Conservation (phyloP, 2,888 invertebrate species). For the Chydorus sphaericus region DNA sequence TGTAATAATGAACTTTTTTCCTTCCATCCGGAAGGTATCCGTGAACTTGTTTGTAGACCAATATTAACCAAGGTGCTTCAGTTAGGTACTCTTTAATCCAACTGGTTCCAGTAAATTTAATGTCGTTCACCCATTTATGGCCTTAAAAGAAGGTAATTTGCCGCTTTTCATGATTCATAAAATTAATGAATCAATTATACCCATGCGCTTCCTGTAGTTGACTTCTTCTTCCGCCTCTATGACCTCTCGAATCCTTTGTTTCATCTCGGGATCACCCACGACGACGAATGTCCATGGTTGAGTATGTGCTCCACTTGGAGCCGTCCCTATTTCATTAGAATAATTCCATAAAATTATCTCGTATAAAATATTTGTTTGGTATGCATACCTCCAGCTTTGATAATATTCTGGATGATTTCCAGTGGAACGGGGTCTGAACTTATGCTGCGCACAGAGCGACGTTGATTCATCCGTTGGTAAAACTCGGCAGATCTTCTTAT, state of each 20-base stretch:
- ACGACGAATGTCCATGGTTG: conserved; percentile 87
- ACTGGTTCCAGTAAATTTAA: conserved; percentile 56
- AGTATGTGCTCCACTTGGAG: conserved; percentile 88
- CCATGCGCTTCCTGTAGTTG: conserved; percentile 73
- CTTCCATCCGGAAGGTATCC: conserved; percentile 47
- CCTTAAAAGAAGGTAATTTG: conserved; percentile 21
- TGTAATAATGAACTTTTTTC: conserved; percentile 72
- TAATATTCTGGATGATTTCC: conserved; percentile 59
- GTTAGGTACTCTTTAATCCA: conserved; percentile 73
- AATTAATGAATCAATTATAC: conserved; percentile 27
- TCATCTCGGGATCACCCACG: conserved; percentile 46
- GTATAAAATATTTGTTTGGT: conserved; percentile 17
- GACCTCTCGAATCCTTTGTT: conserved; percentile 54
- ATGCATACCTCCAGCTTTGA: conserved; percentile 59
- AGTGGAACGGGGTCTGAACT: conserved; percentile 54
- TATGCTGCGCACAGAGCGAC: conserved; percentile 65
- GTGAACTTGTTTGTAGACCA: conserved; percentile 72
- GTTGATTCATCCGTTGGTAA: conserved; percentile 45
- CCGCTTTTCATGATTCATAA: background rate
- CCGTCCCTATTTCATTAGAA: conserved; percentile 46
- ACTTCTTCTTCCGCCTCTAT: conserved; percentile 75
- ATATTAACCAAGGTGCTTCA: conserved; percentile 66
- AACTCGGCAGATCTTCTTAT: conserved; percentile 47
- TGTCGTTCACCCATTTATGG: conserved; percentile 61
- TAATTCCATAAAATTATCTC: background rate